Percentiles rank a stretch among this genome's conserved stretches.
These are phyloP conservation scores for Spodoptera frugiperda DNA, from an alignment of 1,140 invertebrate genomes.

Conservation along the genomic window DNA sequence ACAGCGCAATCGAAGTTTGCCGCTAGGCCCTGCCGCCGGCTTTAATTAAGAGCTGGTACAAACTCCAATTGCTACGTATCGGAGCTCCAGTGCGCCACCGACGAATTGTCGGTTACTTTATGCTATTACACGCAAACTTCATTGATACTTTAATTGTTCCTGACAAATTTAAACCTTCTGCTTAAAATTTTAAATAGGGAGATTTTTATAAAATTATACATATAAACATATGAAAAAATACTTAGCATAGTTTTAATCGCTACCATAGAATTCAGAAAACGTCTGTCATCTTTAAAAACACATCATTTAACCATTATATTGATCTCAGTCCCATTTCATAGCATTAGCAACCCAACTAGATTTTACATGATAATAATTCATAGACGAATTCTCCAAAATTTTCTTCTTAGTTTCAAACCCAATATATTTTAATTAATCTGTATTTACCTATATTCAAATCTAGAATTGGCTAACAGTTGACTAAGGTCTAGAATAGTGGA, in stretches of 20 bases:
- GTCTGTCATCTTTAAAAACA: no score
- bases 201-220: no score
- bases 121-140: slow-evolving; percentile 57
- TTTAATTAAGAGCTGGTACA: slow-evolving; percentile 80
- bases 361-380: no score
- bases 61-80: slow-evolving; percentile 66
- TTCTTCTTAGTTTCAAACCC: no score
- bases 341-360: no score
- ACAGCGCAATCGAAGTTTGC: slow-evolving; percentile 85
- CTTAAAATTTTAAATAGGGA: no score
- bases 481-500: not conserved
- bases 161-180: slow-evolving; percentile 14
- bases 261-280: no score
- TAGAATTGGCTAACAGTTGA: not conserved
- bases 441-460: not conserved
- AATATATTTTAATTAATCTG: not conserved
- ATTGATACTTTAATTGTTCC: slow-evolving; percentile 56
- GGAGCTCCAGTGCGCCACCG: slow-evolving; percentile 53
- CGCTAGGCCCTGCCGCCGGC: slow-evolving; percentile 75
- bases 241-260: no score
- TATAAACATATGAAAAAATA: no score
- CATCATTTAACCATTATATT: no score
- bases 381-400: no score
- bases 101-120: slow-evolving; percentile 59
- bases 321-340: no score